A percentile compares a stretch with the other conserved stretches of the same genome.
Conservation (phyloP, 2,113 vertebrate genomes). For the Grantiella picta region DNA sequence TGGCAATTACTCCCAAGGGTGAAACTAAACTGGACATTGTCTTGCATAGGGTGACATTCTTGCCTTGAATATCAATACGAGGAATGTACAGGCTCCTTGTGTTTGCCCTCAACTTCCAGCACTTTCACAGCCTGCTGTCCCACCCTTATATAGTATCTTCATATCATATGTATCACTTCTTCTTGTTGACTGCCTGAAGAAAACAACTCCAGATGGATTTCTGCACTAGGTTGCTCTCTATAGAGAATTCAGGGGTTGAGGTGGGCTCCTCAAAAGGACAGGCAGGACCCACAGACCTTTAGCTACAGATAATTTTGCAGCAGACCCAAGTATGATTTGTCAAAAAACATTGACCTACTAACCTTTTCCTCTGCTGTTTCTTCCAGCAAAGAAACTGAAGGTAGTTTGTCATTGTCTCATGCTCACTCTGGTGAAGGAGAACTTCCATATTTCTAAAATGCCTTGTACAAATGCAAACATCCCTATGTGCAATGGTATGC, state of each 20-base stretch:
- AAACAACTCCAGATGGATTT: neutral
- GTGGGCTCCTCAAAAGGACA: neutral
- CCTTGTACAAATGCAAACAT: neutral
- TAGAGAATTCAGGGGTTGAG: neutral
- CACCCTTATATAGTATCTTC: neutral
- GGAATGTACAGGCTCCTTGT: neutral
- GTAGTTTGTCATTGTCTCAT: neutral
- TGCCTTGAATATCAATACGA: neutral
- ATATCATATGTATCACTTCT: fast-evolving
- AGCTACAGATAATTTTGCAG: neutral
- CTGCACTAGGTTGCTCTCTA: neutral
- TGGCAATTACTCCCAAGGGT: neutral
- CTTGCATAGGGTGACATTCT: neutral
- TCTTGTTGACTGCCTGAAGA: neutral
- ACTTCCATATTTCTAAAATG: neutral
- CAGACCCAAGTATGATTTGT: neutral
- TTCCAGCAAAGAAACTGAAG: neutral
- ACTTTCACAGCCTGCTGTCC: neutral
- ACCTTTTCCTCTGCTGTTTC: neutral
- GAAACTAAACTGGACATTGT: neutral
- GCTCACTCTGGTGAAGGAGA: neutral
- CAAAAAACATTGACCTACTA: neutral
- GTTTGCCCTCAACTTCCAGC: neutral
- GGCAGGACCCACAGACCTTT: neutral
- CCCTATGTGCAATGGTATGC: neutral